Percentiles rank a stretch among this genome's conserved stretches.
These are phyloP conservation scores for Atherinomorus stipes DNA, from an alignment of 2,113 vertebrate species.

Conservation along the genomic window DNA sequence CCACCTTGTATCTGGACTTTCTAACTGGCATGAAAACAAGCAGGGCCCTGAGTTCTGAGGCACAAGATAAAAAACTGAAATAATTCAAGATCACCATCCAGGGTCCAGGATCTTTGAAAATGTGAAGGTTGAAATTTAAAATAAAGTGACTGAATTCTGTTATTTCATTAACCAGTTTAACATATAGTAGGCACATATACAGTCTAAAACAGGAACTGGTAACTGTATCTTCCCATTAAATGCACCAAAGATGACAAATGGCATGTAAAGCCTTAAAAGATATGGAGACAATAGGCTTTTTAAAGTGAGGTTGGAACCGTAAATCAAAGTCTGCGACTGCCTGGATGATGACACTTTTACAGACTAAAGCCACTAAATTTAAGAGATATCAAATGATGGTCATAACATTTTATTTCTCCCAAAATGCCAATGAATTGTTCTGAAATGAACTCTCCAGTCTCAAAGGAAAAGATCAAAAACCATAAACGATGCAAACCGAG, in stretches of 20 bases:
- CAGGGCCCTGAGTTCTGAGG: neutral
- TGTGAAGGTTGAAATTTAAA: neutral
- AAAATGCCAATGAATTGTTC: conserved; percentile 19
- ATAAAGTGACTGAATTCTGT: conserved; percentile 6
- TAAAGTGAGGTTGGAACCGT: neutral
- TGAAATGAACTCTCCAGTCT: conserved; percentile 13
- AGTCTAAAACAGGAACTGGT: neutral
- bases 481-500: neutral
- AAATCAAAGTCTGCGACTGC: neutral
- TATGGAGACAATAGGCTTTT: neutral
- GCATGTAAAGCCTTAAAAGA: neutral
- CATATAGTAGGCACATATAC: neutral
- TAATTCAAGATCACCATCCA: conserved; percentile 27
- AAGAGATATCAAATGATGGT: conserved; percentile 35
- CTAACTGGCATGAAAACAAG: conserved; percentile 36
- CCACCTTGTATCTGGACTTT: conserved; percentile 44
- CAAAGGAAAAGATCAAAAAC: conserved; percentile 2
- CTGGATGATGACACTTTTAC: conserved; percentile 38
- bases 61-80: conserved; percentile 25
- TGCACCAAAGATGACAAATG: neutral
- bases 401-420: conserved; percentile 41
- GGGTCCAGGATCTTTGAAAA: neutral
- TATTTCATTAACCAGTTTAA: conserved; percentile 18
- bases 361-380: conserved; percentile 15
- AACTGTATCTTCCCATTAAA: neutral